These are phyloP conservation scores for Drosophila kanapiae DNA, from an alignment of 1,140 invertebrate species.

Conservation along the genomic window DNA sequence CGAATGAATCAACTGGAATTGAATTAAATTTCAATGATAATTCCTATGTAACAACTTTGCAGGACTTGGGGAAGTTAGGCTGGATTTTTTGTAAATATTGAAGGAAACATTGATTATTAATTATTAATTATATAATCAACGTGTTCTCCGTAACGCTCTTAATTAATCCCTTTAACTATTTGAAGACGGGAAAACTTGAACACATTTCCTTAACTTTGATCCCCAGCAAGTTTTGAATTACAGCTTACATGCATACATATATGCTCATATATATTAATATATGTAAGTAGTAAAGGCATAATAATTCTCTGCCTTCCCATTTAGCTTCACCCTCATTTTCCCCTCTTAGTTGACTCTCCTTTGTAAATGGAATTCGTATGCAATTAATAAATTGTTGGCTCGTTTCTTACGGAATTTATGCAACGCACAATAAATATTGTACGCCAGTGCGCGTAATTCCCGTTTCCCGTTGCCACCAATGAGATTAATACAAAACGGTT, in stretches of 20 bases:
- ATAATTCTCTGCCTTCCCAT: conserved; percentile 10
- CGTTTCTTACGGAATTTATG: conserved; percentile 43
- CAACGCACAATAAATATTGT: conserved; percentile 31
- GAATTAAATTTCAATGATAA: conserved; percentile 35
- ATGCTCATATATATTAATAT: too few species aligned
- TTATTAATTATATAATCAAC: not conserved
- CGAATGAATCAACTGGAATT: conserved; percentile 24
- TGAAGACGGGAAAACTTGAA: not conserved
- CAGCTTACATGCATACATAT: too few species aligned
- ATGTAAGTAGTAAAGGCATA: not conserved
- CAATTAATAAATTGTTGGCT: conserved; percentile 51
- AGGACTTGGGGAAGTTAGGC: not conserved
- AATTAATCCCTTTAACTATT: conserved; percentile 11
- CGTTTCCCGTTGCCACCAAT: conserved; percentile 7
- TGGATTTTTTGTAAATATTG: not conserved
- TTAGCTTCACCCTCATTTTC: not conserved
- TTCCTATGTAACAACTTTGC: conserved; percentile 1
- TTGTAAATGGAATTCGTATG: conserved; percentile 27
- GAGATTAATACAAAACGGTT: conserved; percentile 42
- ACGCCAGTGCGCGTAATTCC: conserved; percentile 10
- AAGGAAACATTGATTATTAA: not conserved
- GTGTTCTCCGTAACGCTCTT: not conserved
- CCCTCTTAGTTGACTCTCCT: not conserved
- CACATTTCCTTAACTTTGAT: not conserved
- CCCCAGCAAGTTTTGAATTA: not conserved